Evolutionary conservation across 1,140 invertebrate genomes (phyloP).

Genomic region (Pseudomyrmex cubaensis): DNA sequence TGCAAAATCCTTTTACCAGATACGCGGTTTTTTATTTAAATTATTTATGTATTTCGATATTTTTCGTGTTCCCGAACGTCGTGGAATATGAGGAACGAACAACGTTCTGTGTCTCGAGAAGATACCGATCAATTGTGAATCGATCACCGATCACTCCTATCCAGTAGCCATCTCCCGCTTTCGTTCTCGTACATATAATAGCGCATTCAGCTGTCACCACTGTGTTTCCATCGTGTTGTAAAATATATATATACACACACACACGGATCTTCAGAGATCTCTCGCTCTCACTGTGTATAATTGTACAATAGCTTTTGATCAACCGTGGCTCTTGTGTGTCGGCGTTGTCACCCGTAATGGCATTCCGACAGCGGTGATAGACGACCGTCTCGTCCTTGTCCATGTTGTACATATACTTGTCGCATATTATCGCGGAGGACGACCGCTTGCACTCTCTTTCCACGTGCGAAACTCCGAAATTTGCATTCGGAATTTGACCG

Average conservation of each 20-base stretch:
- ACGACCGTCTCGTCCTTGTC: constrained; percentile 40
- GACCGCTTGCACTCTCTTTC: not conserved
- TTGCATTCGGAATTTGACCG: constrained; percentile 32
- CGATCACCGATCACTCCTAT: constrained; percentile 4
- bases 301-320: constrained; percentile 12
- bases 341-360: constrained; percentile 25
- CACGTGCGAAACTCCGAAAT: constrained; percentile 34
- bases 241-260: not conserved
- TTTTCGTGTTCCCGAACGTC: not conserved
- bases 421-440: constrained; percentile 30
- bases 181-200: constrained; percentile 28
- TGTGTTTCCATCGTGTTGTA: not conserved
- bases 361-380: constrained; percentile 52
- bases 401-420: not conserved
- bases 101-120: not conserved
- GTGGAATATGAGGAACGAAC: not conserved
- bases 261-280: too few species aligned
- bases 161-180: not conserved
- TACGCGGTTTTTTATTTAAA: too few species aligned
- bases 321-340: constrained; percentile 17
- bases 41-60: not conserved
- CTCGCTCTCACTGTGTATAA: too few species aligned
- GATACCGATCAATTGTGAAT: constrained; percentile 18
- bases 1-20: too few species aligned
- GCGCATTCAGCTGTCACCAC: not conserved